These are phyloP conservation scores for Ischnura elegans DNA, from an alignment of 2,888 invertebrate genomes.

Conservation along the genomic window DNA sequence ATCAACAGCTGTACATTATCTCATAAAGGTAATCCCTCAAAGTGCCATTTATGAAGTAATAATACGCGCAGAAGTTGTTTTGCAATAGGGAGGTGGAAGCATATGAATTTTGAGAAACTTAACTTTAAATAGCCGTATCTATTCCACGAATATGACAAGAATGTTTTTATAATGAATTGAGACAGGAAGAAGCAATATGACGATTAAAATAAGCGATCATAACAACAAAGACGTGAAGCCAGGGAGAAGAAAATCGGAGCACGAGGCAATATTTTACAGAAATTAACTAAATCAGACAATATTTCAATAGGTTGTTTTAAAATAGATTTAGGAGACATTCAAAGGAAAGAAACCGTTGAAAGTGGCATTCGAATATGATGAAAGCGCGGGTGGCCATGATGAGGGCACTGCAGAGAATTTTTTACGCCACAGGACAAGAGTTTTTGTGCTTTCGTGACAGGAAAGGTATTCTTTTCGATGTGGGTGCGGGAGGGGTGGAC, in stretches of 20 bases:
- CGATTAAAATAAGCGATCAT: too few species aligned
- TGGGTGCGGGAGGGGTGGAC: neutral
- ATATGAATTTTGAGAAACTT: too few species aligned
- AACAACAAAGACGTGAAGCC: too few species aligned
- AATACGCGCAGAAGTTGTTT: too few species aligned
- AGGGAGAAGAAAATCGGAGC: neutral
- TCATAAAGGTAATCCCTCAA: too few species aligned
- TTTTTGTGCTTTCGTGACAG: conserved; percentile 49
- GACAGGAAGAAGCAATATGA: too few species aligned
- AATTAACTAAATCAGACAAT: neutral
- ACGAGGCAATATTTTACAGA: neutral
- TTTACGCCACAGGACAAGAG: neutral
- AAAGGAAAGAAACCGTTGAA: conserved; percentile 12
- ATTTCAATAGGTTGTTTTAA: neutral
- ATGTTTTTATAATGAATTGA: too few species aligned
- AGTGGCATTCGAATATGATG: neutral
- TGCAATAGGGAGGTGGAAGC: too few species aligned
- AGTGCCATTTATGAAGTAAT: too few species aligned
- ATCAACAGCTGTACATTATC: too few species aligned
- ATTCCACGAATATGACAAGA: too few species aligned
- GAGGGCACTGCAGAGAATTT: neutral
- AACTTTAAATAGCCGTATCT: too few species aligned
- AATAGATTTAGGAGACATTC: neutral
- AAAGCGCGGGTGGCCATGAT: neutral
- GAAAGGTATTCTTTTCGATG: conserved; percentile 16